phyloP scores from a whole-genome alignment of 2,797 vertebrate genomes.

The Coreius guichenoti region DNA sequence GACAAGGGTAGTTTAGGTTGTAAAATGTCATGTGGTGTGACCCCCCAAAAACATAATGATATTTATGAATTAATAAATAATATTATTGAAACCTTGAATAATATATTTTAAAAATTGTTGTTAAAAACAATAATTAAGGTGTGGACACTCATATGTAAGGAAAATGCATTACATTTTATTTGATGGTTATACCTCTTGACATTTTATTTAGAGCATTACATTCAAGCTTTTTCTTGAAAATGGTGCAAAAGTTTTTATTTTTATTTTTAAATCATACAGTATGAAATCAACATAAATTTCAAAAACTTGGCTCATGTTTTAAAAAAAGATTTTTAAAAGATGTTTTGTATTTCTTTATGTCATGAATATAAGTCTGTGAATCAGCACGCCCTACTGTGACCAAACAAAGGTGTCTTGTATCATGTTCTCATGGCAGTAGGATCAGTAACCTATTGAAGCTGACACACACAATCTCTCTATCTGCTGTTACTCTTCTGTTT shows the following conservation, averaged over 20 bases:
- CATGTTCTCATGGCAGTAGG: constrained; percentile 38
- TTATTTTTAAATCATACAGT: too few species aligned
- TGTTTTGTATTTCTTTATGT: background rate
- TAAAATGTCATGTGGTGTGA: background rate
- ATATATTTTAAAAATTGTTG: background rate
- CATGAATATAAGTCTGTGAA: constrained; percentile 26
- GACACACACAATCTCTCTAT: constrained; percentile 46
- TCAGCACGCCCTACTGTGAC: constrained; percentile 7
- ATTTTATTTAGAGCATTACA: background rate
- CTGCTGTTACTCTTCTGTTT: constrained; percentile 46
- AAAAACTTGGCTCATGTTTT: background rate
- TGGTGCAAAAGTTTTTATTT: too few species aligned
- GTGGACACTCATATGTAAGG: background rate
- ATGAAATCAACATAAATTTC: background rate
- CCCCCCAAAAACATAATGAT: background rate
- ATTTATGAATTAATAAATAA: background rate
- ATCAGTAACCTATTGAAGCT: constrained; percentile 49
- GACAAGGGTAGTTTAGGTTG: background rate
- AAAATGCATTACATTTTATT: background rate
- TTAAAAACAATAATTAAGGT: background rate
- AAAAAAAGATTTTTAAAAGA: background rate
- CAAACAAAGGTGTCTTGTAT: constrained; percentile 48
- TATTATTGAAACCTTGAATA: background rate
- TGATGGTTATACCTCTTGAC: background rate
- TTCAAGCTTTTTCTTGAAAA: background rate